Conservation (phyloP, 2,797 vertebrate species). For the Lepilemur septentrionalis region DNA sequence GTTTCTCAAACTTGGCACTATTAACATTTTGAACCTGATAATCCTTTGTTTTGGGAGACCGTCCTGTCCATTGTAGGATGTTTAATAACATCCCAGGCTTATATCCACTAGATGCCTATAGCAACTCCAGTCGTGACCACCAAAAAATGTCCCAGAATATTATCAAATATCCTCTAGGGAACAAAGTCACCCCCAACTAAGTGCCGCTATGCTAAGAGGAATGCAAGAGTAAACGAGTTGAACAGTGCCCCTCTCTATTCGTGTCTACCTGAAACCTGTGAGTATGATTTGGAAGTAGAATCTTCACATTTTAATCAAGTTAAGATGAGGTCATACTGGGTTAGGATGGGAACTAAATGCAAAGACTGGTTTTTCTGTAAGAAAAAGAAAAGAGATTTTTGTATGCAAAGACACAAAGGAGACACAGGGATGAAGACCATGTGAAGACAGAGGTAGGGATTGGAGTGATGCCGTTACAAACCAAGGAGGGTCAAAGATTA, state of each 20-base stretch:
- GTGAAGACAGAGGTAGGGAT: background rate
- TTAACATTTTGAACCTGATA: background rate
- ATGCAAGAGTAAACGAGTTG: rapidly evolving
- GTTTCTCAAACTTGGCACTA: background rate
- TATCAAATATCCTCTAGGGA: background rate
- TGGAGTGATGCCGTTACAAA: background rate
- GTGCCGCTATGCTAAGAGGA: background rate
- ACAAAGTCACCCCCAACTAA: background rate
- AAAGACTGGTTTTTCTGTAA: background rate
- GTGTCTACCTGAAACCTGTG: background rate
- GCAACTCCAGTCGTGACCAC: background rate
- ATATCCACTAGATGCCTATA: background rate
- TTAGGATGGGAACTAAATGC: background rate
- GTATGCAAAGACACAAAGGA: background rate
- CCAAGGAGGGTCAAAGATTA: background rate
- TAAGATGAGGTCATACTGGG: background rate
- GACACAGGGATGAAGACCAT: background rate
- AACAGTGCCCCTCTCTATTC: background rate
- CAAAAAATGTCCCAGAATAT: background rate
- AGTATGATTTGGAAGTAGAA: background rate
- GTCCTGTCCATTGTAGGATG: background rate
- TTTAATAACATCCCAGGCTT: background rate
- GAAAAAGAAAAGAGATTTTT: background rate
- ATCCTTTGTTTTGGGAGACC: background rate
- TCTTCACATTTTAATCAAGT: background rate